Evolutionary conservation across 2,113 vertebrate genomes (phyloP), one percentile per base, ranked within the genome.

Genomic region (Neodontobutis hainanensis): DNA sequence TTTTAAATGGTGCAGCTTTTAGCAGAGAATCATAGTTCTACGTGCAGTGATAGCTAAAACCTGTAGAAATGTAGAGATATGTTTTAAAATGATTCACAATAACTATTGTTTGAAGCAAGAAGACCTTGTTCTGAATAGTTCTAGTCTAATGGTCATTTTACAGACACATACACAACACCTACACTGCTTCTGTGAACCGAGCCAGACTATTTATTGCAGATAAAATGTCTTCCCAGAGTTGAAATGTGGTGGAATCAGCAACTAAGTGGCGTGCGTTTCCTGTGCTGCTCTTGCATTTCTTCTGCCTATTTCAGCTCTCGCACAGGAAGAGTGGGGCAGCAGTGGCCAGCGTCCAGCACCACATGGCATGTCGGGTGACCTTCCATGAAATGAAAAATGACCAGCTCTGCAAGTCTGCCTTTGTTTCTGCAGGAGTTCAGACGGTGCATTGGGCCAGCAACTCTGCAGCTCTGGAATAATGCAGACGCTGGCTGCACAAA

Each of bases 361-460:
- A 50, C 68, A 72, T 47, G 60, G 52, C 27, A 19, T 68, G 47
- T 44, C 63, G 70, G 52, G 8, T 74, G 75, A 65, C 67, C n/a
- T 61, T 79, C 19, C 35, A 27, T 73, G 62, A 14, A 27, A 75
- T 51, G 59, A 59, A 75, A 66, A 60, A 46, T 45, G 76, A 43
- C 43, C 58, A 75, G 60, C 70, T 46, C 81, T 60, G 78, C 58
- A 70, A 65, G 47, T 65, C 46, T 66, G 61, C 64, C 76, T 70
- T 64, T 79, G 19, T 48, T 66, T 68, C 45, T 58, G 15, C 60
- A 78, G 76, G 42, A 50, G 32, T 58, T 68, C 45, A 44, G 45
- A 68, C 44, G 52, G 38, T 14, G 48, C 46, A 32, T 9, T 2
- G 19, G n/a, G 51, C 27, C 27, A 11, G 55, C 5, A 8, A 5